phyloP scores from a whole-genome alignment of 1,140 invertebrate genomes.

The Drosophila bocqueti region DNA sequence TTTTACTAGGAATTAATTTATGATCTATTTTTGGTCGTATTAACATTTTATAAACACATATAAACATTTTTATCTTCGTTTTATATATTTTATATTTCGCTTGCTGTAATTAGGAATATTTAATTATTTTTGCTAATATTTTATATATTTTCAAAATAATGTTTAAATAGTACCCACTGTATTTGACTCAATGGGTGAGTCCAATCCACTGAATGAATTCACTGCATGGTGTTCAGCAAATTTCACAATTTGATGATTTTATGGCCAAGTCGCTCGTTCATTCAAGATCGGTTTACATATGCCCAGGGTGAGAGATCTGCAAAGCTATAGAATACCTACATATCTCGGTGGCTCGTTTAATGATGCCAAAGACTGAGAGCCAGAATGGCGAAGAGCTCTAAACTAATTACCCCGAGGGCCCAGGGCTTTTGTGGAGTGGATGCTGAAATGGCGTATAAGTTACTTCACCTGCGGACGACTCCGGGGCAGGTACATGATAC shows the following conservation, averaged over 20 bases:
- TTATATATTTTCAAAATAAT: not conserved
- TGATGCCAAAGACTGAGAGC: slow-evolving; percentile 24
- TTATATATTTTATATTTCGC: not conserved
- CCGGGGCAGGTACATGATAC: slow-evolving; percentile 70
- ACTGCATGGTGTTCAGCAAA: slow-evolving; percentile 37
- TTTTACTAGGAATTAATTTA: not conserved
- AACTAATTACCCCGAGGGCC: slow-evolving; percentile 71
- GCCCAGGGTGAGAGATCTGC: slow-evolving; percentile 11
- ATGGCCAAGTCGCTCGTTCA: slow-evolving; percentile 13
- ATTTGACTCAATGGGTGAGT: slow-evolving; percentile 17
- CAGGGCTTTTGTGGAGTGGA: slow-evolving; percentile 21
- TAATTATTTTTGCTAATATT: not conserved
- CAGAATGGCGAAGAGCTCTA: slow-evolving; percentile 48
- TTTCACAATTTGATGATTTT: slow-evolving; percentile 58
- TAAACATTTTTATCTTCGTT: not conserved
- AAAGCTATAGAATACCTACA: slow-evolving; percentile 5
- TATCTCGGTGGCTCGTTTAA: slow-evolving; percentile 30
- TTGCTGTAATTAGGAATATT: not conserved
- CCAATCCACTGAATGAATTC: slow-evolving; percentile 38
- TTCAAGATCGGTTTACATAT: slow-evolving; percentile 33
- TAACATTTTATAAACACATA: no score
- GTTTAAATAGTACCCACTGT: not conserved
- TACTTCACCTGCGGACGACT: slow-evolving; percentile 75
- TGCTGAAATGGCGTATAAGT: slow-evolving; percentile 68
- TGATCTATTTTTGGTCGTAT: no score